These are phyloP conservation scores for Benthochromis sp. DNA, from an alignment of 2,113 vertebrate genomes.

Conservation along the genomic window DNA sequence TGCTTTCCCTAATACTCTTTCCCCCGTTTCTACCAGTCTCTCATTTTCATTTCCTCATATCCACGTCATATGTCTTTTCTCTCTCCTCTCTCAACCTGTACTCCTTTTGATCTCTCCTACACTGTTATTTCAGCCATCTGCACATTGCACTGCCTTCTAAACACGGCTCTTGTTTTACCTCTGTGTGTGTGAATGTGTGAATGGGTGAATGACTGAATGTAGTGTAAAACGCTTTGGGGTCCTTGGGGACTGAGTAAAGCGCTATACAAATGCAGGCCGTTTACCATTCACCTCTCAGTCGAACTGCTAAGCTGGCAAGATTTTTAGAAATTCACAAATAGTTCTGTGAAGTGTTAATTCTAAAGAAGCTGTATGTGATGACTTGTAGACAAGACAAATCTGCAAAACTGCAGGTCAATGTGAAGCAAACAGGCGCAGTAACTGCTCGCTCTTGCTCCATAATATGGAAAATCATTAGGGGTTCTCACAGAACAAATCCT, in stretches of 20 bases:
- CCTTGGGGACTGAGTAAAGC: accelerated
- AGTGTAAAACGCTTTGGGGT: accelerated
- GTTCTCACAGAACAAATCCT: background rate
- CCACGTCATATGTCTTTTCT: background rate
- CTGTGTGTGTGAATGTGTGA: background rate
- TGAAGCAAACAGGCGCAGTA: background rate
- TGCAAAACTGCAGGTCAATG: background rate
- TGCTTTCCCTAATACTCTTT: background rate
- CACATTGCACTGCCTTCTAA: background rate
- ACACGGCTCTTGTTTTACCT: background rate
- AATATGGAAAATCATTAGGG: background rate
- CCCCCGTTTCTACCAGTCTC: background rate
- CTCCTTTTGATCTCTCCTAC: background rate
- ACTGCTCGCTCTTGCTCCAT: background rate
- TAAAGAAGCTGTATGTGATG: background rate
- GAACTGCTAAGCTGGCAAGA: background rate
- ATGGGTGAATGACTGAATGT: background rate
- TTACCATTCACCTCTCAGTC: background rate
- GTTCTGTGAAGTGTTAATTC: background rate
- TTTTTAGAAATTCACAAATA: background rate
- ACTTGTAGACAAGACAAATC: background rate
- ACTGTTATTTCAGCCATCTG: background rate
- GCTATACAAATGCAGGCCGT: background rate
- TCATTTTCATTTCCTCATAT: background rate
- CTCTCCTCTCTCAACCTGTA: background rate